Evolutionary conservation across 2,888 invertebrate genomes (phyloP).

Genomic region (Drosophila lutescens): DNA sequence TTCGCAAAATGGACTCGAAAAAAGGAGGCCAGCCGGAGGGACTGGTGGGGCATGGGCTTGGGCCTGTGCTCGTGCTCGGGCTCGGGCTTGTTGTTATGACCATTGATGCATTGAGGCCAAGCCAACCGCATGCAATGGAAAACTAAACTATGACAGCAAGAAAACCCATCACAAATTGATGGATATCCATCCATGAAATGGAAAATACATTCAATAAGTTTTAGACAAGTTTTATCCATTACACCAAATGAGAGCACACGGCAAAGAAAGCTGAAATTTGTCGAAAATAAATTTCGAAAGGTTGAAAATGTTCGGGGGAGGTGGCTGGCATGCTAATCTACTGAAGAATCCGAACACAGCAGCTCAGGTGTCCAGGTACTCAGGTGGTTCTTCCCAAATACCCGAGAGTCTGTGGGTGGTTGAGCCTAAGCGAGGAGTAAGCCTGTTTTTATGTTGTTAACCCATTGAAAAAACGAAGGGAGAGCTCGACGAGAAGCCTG

Average conservation of each 20-base stretch:
- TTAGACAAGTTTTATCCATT: constrained; percentile 67
- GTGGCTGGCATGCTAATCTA: constrained; percentile 59
- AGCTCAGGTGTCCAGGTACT: constrained; percentile 6
- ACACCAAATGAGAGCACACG: constrained; percentile 48
- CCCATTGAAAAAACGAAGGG: constrained; percentile 43
- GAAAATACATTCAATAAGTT: constrained; percentile 56
- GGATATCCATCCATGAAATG: constrained; percentile 51
- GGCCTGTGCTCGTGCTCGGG: not conserved
- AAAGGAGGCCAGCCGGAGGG: not conserved
- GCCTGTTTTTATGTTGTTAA: constrained; percentile 75
- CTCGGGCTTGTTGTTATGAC: constrained; percentile 1
- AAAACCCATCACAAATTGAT: constrained; percentile 47
- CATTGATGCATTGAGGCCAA: constrained; percentile 41
- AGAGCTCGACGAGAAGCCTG: constrained; percentile 13
- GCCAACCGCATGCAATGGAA: constrained; percentile 31
- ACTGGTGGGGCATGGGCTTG: not conserved
- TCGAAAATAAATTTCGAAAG: constrained; percentile 51
- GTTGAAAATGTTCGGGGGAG: constrained; percentile 17
- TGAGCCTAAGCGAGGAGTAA: constrained; percentile 62
- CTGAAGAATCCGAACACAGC: constrained; percentile 24
- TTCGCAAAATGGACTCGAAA: constrained; percentile 2
- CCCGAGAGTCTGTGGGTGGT: constrained; percentile 12
- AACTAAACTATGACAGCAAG: constrained; percentile 18
- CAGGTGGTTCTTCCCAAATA: constrained; percentile 17
- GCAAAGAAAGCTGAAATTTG: constrained; percentile 41